These are phyloP conservation scores for Papilio demoleus DNA, from an alignment of 2,888 invertebrate species.

Conservation along the genomic window DNA sequence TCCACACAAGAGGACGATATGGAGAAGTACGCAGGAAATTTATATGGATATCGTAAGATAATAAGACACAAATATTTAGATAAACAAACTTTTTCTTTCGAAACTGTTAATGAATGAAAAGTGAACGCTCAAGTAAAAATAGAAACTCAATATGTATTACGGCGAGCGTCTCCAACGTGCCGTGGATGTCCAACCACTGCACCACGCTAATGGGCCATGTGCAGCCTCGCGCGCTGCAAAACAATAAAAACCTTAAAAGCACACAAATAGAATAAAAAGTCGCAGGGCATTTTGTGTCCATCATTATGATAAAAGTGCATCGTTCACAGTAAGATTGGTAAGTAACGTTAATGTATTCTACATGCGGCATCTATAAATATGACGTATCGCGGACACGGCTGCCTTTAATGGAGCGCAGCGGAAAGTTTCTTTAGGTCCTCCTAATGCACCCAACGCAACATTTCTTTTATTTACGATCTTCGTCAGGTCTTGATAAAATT, in stretches of 20 bases:
- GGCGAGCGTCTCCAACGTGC: slow-evolving; percentile 27
- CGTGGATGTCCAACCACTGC: slow-evolving; percentile 34
- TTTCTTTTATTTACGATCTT: slow-evolving; percentile 27
- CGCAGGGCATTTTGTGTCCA: slow-evolving; percentile 43
- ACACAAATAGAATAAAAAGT: slow-evolving; percentile 26
- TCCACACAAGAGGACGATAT: too few species aligned
- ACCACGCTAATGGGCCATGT: slow-evolving; percentile 51
- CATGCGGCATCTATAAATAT: slow-evolving; percentile 70
- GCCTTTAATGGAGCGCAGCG: slow-evolving; percentile 39
- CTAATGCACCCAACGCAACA: slow-evolving; percentile 25
- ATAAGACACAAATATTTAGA: neutral
- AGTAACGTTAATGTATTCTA: slow-evolving; percentile 73
- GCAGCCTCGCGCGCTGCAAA: slow-evolving; percentile 41
- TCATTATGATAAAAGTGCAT: slow-evolving; percentile 64
- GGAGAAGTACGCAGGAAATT: too few species aligned
- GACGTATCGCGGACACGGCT: slow-evolving; percentile 61
- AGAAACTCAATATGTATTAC: slow-evolving; percentile 34
- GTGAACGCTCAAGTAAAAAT: slow-evolving; percentile 36
- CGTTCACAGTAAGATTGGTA: slow-evolving; percentile 59
- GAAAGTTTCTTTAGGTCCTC: slow-evolving; percentile 30
- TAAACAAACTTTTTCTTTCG: slow-evolving; percentile 32
- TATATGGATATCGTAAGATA: too few species aligned
- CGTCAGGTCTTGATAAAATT: neutral
- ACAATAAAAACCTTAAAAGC: slow-evolving; percentile 11
- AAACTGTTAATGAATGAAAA: slow-evolving; percentile 37